These are phyloP conservation scores for Pontoporia blainvillei DNA, from an alignment of 2,113 vertebrate genomes.

Conservation along the genomic window DNA sequence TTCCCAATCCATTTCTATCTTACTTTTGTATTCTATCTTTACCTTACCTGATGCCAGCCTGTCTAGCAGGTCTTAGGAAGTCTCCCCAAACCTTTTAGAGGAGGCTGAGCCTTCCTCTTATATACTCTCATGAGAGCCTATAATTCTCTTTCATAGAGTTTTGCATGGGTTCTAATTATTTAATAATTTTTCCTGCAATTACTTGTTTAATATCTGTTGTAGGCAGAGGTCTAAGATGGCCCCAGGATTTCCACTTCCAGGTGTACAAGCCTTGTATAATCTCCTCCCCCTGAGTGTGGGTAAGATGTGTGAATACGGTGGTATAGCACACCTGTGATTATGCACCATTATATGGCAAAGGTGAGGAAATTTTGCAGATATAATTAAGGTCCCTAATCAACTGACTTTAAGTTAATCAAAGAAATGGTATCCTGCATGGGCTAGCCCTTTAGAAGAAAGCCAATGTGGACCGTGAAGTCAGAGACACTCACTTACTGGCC, in stretches of 20 bases:
- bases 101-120: not conserved
- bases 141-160: not conserved
- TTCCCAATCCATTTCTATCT: not conserved
- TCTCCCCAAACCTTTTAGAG: not conserved
- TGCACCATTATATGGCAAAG: not conserved
- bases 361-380: not conserved
- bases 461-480: not conserved
- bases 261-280: not conserved
- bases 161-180: not conserved
- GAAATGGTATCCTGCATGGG: not conserved
- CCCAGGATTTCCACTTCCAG: not conserved
- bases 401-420: not conserved
- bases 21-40: not conserved
- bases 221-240: not conserved
- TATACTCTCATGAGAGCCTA: not conserved
- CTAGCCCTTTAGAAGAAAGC: not conserved
- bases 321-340: not conserved
- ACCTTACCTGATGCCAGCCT: not conserved
- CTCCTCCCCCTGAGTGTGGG: not conserved
- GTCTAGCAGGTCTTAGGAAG: not conserved
- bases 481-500: not conserved
- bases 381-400: not conserved
- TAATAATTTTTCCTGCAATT: not conserved
- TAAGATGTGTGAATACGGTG: not conserved
- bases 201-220: not conserved